These are phyloP conservation scores for Capreolus pygargus DNA, from an alignment of 2,113 vertebrate species.

Conservation along the genomic window DNA sequence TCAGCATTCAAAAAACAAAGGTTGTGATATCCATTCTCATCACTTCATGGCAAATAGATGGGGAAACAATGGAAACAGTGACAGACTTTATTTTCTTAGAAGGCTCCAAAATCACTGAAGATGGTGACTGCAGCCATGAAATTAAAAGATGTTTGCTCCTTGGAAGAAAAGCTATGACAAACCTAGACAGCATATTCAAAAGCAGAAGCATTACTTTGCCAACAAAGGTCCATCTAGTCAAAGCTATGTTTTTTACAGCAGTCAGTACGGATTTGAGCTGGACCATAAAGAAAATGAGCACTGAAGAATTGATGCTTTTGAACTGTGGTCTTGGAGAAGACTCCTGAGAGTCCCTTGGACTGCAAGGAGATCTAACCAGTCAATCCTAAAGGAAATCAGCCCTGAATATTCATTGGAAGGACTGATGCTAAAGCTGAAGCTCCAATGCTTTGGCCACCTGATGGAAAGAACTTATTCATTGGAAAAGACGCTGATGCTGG, in stretches of 20 bases:
- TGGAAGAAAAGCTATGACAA: neutral
- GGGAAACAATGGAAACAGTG: neutral
- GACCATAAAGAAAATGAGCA: neutral
- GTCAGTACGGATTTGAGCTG: neutral
- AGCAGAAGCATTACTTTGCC: neutral
- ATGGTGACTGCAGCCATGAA: neutral
- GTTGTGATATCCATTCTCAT: neutral
- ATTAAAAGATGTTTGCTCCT: neutral
- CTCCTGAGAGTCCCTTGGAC: neutral
- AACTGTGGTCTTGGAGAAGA: neutral
- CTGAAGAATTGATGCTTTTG: neutral
- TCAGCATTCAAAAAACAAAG: neutral
- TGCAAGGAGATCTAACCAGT: neutral
- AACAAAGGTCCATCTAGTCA: neutral
- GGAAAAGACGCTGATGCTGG: neutral
- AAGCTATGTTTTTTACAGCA: neutral
- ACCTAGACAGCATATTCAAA: neutral
- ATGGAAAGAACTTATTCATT: neutral
- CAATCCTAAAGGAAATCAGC: neutral
- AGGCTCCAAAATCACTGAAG: neutral
- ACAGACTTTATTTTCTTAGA: neutral
- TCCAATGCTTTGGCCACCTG: neutral
- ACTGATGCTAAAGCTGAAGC: neutral
- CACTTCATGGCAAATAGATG: neutral
- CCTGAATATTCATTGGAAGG: neutral